A percentile compares a stretch with the other conserved stretches of the same genome.
Conservation (phyloP, 2,888 invertebrate genomes). For the Sinopyrophorus schimmeli region DNA sequence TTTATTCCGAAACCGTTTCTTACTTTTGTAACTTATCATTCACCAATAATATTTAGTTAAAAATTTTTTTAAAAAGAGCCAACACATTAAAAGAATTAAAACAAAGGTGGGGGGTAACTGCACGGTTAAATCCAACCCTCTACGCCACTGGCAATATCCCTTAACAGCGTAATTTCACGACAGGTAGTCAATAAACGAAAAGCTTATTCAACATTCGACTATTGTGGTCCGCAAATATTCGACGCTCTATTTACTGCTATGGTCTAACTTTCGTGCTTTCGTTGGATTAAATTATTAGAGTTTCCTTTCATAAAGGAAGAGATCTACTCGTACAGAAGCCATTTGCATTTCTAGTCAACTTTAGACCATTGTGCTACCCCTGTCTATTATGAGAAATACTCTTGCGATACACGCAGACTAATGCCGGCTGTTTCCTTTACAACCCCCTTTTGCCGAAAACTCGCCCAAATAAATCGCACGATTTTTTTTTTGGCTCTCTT, state of each 20-base stretch:
- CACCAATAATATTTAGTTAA: no score
- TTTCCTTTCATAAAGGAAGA: constrained; percentile 39
- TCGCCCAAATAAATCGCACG: no score
- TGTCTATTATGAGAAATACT: constrained; percentile 36
- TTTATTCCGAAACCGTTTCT: no score
- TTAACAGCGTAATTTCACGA: constrained; percentile 29
- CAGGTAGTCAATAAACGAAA: constrained; percentile 37
- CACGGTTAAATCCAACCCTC: no score
- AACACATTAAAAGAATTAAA: no score
- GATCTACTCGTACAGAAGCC: constrained; percentile 33
- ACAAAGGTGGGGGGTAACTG: no score
- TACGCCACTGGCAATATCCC: no score
- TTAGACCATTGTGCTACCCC: constrained; percentile 33
- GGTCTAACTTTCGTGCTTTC: constrained; percentile 38
- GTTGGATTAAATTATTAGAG: constrained; percentile 40
- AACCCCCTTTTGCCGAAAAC: no score
- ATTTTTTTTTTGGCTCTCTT: no score
- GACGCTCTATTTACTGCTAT: constrained; percentile 31
- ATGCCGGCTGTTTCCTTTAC: constrained; percentile 12
- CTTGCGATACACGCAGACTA: constrained; percentile 15
- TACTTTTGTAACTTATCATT: no score
- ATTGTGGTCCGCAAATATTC: constrained; percentile 19
- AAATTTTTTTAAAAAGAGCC: no score
- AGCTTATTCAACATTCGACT: constrained; percentile 21
- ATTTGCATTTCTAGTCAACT: constrained; percentile 41